These are phyloP conservation scores for Gisinianus flammeolus DNA, from an alignment of 2,888 invertebrate species.

Conservation along the genomic window DNA sequence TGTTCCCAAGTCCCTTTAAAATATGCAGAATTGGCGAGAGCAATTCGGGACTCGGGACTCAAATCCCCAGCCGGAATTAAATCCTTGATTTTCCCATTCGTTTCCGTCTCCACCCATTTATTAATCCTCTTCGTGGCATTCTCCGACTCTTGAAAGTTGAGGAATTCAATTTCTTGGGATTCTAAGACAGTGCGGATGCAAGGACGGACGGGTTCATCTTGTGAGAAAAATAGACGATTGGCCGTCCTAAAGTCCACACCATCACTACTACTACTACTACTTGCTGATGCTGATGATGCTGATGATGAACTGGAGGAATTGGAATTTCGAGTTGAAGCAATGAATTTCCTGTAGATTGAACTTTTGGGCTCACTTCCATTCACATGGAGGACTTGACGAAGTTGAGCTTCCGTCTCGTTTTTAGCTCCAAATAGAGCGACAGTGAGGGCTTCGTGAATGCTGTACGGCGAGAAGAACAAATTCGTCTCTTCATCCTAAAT, in stretches of 20 bases:
- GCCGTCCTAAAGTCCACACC: slow-evolving; percentile 76
- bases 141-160: slow-evolving; percentile 71
- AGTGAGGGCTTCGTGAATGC: slow-evolving; percentile 78
- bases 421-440: slow-evolving; percentile 80
- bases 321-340: slow-evolving; percentile 59
- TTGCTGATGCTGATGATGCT: no score
- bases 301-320: background rate
- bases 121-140: slow-evolving; percentile 73
- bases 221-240: slow-evolving; percentile 77
- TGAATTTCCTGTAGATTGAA: slow-evolving; percentile 71
- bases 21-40: slow-evolving; percentile 82
- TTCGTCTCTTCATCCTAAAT: slow-evolving; percentile 63
- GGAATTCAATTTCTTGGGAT: slow-evolving; percentile 59
- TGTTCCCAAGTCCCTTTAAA: slow-evolving; percentile 88
- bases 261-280: no score
- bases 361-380: slow-evolving; percentile 66
- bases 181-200: slow-evolving; percentile 72
- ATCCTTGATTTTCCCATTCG: slow-evolving; percentile 77
- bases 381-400: slow-evolving; percentile 71
- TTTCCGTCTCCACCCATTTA: slow-evolving; percentile 76
- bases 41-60: slow-evolving; percentile 70
- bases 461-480: slow-evolving; percentile 87
- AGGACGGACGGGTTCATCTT: slow-evolving; percentile 66
- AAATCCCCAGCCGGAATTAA: slow-evolving; percentile 73
- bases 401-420: slow-evolving; percentile 71